Conservation (phyloP, 2,113 vertebrate genomes). For the Octodon degus region DNA sequence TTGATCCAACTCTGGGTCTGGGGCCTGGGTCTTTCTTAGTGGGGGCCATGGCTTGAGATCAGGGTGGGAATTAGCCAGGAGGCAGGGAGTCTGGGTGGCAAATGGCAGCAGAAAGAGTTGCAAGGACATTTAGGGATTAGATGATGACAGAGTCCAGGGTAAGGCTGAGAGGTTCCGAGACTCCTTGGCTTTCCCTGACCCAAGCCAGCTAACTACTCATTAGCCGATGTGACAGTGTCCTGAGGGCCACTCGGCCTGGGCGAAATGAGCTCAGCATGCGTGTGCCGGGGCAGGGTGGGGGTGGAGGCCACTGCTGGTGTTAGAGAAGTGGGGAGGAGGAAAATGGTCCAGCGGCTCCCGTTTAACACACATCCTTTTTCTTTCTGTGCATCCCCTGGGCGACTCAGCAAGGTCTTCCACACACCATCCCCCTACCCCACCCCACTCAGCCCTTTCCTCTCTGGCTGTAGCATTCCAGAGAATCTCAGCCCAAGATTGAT, state of each 20-base stretch:
- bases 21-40: background rate
- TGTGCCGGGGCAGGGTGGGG: rapidly evolving
- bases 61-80: background rate
- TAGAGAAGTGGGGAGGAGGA: background rate
- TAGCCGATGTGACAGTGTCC: background rate
- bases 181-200: background rate
- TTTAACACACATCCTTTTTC: background rate
- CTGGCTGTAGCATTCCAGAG: slow-evolving; percentile 68
- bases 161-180: background rate
- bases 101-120: background rate
- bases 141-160: background rate
- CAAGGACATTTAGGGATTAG: background rate
- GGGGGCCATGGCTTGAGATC: background rate
- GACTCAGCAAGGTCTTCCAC: slow-evolving; percentile 19
- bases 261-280: background rate
- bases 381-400: background rate
- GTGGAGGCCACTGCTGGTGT: background rate
- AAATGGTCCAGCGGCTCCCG: background rate
- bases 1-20: background rate
- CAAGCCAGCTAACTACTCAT: background rate
- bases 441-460: slow-evolving; percentile 33
- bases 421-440: background rate
- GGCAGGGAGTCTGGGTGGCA: background rate
- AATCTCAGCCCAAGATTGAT: slow-evolving; percentile 75
- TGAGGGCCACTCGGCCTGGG: rapidly evolving